Conservation (phyloP, 2,113 vertebrate species). For the Pardalotus punctatus region DNA sequence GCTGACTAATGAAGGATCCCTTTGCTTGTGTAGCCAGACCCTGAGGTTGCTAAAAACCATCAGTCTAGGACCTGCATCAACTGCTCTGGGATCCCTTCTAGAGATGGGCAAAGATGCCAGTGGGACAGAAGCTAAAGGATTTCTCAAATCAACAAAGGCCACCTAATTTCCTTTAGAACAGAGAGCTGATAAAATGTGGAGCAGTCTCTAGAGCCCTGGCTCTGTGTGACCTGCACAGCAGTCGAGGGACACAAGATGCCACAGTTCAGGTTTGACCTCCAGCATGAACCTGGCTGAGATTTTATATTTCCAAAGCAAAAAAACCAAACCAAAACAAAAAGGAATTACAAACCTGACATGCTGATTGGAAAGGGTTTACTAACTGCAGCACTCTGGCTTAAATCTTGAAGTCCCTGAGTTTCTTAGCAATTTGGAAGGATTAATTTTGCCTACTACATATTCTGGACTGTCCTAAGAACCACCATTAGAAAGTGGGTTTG, state of each 20-base stretch:
- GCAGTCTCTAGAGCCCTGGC: neutral
- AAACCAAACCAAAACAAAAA: neutral
- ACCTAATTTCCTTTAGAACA: neutral
- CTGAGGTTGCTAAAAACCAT: neutral
- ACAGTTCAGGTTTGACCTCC: neutral
- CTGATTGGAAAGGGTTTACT: neutral
- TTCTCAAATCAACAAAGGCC: neutral
- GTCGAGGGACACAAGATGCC: neutral
- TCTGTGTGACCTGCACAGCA: neutral
- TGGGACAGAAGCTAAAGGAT: neutral
- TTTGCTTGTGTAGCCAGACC: neutral
- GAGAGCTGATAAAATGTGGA: accelerated
- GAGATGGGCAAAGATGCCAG: neutral
- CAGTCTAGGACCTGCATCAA: neutral
- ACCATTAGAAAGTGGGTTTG: conserved; percentile 1
- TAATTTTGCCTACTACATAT: conserved; percentile 35
- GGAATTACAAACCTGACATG: neutral
- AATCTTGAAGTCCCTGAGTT: conserved; percentile 20
- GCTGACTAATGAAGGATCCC: conserved; percentile 14
- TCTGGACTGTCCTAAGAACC: neutral
- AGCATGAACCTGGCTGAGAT: neutral
- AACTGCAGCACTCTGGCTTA: neutral
- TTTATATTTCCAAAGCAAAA: neutral
- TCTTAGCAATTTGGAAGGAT: conserved; percentile 53
- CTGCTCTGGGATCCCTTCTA: neutral